Conservation (phyloP, 2,888 invertebrate genomes). For the Ferrisia virgata region DNA sequence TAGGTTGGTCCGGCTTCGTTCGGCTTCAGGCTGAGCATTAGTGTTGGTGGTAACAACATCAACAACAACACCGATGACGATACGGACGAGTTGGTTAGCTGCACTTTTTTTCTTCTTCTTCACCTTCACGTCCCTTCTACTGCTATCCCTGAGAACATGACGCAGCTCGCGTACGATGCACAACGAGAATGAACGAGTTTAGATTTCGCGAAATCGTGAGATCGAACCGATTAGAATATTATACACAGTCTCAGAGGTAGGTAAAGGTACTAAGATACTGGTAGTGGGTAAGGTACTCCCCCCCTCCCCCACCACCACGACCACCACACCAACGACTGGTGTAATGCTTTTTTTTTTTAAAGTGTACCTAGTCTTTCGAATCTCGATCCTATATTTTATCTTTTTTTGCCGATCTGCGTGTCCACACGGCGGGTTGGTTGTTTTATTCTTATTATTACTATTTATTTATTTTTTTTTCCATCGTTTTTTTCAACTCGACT, state of each 20-base stretch:
- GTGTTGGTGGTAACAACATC: too few relatives aligned
- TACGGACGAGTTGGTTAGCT: not conserved
- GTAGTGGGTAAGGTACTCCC: too few relatives aligned
- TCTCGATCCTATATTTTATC: not conserved
- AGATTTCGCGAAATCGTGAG: constrained; percentile 14
- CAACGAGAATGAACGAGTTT: not conserved
- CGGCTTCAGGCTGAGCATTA: not conserved
- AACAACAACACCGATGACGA: too few relatives aligned
- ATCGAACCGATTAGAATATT: not conserved
- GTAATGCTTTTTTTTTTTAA: not conserved
- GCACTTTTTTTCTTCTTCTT: not conserved
- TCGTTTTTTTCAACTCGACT: too few relatives aligned
- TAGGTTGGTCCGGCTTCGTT: not conserved
- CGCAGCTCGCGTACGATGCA: not conserved
- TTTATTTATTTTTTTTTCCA: too few relatives aligned
- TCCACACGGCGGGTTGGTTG: not conserved
- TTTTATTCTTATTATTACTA: not conserved
- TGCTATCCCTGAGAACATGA: too few relatives aligned
- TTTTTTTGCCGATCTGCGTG: not conserved
- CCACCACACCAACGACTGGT: too few relatives aligned
- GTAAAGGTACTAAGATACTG: not conserved
- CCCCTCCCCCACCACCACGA: too few relatives aligned
- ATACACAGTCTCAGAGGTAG: not conserved
- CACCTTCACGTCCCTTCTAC: too few relatives aligned
- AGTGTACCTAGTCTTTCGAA: not conserved